Base-by-base conservation (phyloP, 2,797 vertebrate species). In the Trachops cirrhosus region DNA sequence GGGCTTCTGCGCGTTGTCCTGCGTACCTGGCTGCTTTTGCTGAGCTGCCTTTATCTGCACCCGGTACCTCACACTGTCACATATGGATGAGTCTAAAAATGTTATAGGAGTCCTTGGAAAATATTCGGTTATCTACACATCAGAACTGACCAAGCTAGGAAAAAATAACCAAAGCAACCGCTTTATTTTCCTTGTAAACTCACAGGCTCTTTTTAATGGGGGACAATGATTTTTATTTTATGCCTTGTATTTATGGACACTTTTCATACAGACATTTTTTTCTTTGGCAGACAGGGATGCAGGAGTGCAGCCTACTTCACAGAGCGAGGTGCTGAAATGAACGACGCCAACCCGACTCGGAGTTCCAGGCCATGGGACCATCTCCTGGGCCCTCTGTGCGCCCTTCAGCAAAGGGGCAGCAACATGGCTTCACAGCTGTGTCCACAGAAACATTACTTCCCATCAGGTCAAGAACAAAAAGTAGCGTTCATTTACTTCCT, bases 111-210 rank as follows among this genome's bases (percentile, higher is more conserved):
- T 50, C 22, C 14, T 12, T 32, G 8, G 12, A 15, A 80, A 86
- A 59, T 32, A 74, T 48, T 22, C 18, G 12, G 32, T 32, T 91
- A 91, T 95, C 97, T 95, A 92, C 86, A 54, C 48, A 87, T 75
- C 92, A 97, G 92, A 91, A 70, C 22, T 11, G 94, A 97, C 32
- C 67, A 37, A 71, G 44, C 54, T 52, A 91, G 92, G 97, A 97
- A 97, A 52, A 97, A 88, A 68, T 95, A 97, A 96, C 95, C 21
- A 59, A 97, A 97, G 70, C 48, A 96, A 97, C 54, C 94, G 96
- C 97, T 98, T 77, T 22, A 95, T 97, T 97, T 97, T 98, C 90
- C 91, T 75, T 96, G 93, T 95, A 97, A 97, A 97, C 96, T 97
- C 87, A 95, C 64, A 93, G 80, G 62, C 0, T 0, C 93, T 68